Evolutionary conservation across 2,888 invertebrate species (phyloP).

Genomic region (Iselma pallidipennis): DNA sequence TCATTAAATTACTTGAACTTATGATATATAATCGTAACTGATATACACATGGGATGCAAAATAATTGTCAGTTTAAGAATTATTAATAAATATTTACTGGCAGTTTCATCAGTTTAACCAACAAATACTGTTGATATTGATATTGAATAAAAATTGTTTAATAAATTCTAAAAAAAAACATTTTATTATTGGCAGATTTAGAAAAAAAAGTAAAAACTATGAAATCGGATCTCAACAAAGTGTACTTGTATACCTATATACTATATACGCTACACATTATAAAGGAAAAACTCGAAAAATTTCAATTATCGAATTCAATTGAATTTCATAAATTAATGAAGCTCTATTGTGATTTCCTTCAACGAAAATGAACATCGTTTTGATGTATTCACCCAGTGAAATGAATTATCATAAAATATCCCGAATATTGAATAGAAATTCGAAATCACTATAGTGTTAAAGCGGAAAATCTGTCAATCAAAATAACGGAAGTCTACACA

Average conservation of each 20-base stretch:
- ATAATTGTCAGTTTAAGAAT: conserved; percentile 34
- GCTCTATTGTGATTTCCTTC: neutral
- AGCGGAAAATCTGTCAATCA: conserved; percentile 13
- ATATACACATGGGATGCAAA: conserved; percentile 38
- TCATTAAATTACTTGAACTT: conserved; percentile 42
- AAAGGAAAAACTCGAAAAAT: too few relatives aligned
- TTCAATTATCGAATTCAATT: neutral
- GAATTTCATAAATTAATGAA: conserved; percentile 7
- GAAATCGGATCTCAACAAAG: neutral
- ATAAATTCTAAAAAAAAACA: too few relatives aligned
- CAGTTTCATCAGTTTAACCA: too few relatives aligned
- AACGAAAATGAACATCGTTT: conserved; percentile 3
- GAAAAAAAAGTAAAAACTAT: too few relatives aligned
- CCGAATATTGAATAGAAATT: conserved; percentile 6
- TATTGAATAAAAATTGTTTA: too few relatives aligned
- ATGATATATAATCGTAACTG: conserved; percentile 25
- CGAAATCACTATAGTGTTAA: neutral
- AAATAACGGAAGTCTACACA: neutral
- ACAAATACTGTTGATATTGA: too few relatives aligned
- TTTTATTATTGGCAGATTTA: too few relatives aligned
- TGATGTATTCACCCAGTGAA: neutral
- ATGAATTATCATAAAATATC: conserved; percentile 16
- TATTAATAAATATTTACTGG: conserved; percentile 17
- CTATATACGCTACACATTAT: too few relatives aligned
- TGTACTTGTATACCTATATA: neutral